Percentiles rank a stretch among this genome's conserved stretches.
Evolutionary conservation across 2,113 vertebrate genomes (phyloP).

Genomic region (Bostrychus sinensis): DNA sequence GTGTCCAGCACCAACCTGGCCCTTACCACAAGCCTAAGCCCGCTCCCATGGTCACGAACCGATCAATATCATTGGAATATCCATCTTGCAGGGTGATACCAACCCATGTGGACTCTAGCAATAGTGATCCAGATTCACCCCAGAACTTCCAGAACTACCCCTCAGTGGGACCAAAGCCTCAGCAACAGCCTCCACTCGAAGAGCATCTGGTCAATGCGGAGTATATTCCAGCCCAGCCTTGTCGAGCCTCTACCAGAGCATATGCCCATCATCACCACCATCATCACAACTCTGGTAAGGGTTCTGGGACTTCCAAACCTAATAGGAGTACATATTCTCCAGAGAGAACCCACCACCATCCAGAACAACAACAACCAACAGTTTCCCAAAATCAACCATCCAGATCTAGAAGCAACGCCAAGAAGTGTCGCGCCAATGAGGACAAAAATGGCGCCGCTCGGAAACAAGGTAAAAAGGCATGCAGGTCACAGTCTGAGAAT

Average conservation of each 20-base stretch:
- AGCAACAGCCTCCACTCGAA: conserved; percentile 49
- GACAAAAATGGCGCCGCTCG: conserved; percentile 50
- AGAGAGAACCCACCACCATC: conserved; percentile 51
- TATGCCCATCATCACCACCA: conserved; percentile 53
- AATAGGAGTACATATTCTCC: conserved; percentile 52
- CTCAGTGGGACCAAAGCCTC: conserved; percentile 21
- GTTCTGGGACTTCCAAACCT: conserved; percentile 50
- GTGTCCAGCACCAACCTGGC: conserved; percentile 27
- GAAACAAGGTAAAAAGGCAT: conserved; percentile 80
- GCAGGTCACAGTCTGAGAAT: conserved; percentile 86
- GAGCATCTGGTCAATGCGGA: conserved; percentile 84
- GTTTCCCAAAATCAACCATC: conserved; percentile 35
- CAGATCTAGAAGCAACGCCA: conserved; percentile 62
- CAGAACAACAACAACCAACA: conserved; percentile 43
- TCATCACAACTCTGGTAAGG: conserved; percentile 39
- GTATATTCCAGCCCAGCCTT: conserved; percentile 83
- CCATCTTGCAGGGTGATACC: conserved; percentile 41
- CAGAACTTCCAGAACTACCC: conserved; percentile 53
- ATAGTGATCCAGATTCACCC: conserved; percentile 63
- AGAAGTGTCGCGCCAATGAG: conserved; percentile 81
- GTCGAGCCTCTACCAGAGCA: conserved; percentile 64
- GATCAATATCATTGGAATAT: conserved; percentile 54
- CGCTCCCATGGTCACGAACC: conserved; percentile 9
- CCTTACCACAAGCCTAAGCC: conserved; percentile 47
- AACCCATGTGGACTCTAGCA: conserved; percentile 58